Base-by-base conservation (phyloP, 2,888 invertebrate species). In the Chromoteleia sp. region DNA sequence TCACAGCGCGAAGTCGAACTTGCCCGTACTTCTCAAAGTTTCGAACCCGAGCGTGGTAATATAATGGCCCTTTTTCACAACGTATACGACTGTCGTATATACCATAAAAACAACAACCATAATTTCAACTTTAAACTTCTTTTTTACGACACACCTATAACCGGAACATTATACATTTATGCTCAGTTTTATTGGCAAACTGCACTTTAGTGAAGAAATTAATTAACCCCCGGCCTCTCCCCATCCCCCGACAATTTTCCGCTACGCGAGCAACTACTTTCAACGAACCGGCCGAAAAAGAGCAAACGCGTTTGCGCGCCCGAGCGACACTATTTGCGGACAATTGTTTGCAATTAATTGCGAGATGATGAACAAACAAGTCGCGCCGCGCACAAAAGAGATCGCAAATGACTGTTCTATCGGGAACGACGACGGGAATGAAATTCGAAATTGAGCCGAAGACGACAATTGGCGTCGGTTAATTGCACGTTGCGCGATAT, bases 91-190 rank as follows among this genome's bases (percentile, higher is more conserved):
- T 2, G 12, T 12, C 21, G 30, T 8, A 56, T 12, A 56, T 68
- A 43, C 54, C 54, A 33, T 43, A 68, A 68, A 56, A 56, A 54
- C 30, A 50, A 25, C 56, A 68, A 43, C 70, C 10, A 39, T 45
- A 56, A 68, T 45, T 70, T 48, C 36, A 56, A 68, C 68, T 63
- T 33, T 8, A 30, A 45, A 33, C 48, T 25, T 39, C 30, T 21
- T 25, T 50, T 67, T 67, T 54, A 67, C 30, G 67, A 67, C 56
- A 54, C 29, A 48, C 29, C 45, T 56, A 58, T 70, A 70, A 48
- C 58, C 10, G 19, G 33, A 58, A 70, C 36, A 58, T 71, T 59
- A 50, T 73, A 61, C 39, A 73, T 61, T 73, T 43, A 73, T 52
- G 56, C 30, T 3, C 30, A 41, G 61, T 41, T 73, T 73, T 73